Evolutionary conservation across 2,797 vertebrate species (phyloP), one percentile per base, ranked within the genome.

Genomic region (Anolis apletophallus): DNA sequence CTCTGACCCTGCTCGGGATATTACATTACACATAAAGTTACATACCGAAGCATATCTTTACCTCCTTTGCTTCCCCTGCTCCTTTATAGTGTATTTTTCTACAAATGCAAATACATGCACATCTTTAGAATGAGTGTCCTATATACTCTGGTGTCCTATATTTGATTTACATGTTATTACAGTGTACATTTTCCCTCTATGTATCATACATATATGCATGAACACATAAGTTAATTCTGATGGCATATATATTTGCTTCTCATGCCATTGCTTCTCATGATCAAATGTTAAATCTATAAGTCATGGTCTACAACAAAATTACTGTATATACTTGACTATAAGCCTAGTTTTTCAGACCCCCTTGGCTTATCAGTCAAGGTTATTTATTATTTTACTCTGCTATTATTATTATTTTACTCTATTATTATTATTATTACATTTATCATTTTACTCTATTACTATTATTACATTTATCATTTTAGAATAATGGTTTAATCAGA

Each of bases 21-120:
- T 69, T 83, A 69, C 59, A 46, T 40, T 10, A 8, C 50, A 52
- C 74, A 73, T 83, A 50, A 75, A 81, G 64, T 81, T 78, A 80
- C 69, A 77, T 88, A 77, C 68, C 59, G 23, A 9, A 52, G 32
- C 40, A 50, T 59, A 26, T 4, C 54, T 59, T 54, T 29, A 54
- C 83, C 5, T 52, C 16, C 75, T 64, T 64, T 84, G 26, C 80
- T 77, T 50, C 46, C 36, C 19, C 34, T 64, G 19, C n/a, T 23
- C 4, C 64, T 73, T 84, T 83, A 12, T n/a, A 32, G 68, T 40
- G 5, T 61, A 55, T 50, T 21, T 82, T 32, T 79, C 12, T 69
- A 8, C 34, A 32, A 40, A 36, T n/a, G 36, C 11, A 64, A 13
- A 54, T 76, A 21, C 10, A 67, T 26, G 29, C 23, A 74, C 4